Evolutionary conservation across 1,140 invertebrate species (phyloP), one percentile per base, ranked within the genome.

Genomic region (Drosophila grimshawi): DNA sequence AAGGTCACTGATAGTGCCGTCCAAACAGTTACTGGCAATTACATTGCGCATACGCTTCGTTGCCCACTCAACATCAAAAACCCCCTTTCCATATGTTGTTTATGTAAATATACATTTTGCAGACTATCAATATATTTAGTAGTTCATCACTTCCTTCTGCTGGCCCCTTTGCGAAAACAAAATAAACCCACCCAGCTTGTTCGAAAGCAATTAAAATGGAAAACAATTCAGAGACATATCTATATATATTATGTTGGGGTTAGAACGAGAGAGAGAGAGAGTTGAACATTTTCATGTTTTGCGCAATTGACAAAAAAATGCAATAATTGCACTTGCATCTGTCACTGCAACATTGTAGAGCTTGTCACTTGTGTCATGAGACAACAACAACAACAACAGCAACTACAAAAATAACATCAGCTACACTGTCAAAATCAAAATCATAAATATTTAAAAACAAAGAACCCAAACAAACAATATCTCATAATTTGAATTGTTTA

Each of bases 161-260:
- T 33, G 4, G n/a, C 72, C 8, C 60, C 39, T 11, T 46, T 6
- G 6, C 27, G 43, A 7, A 37, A 39, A 43, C 3, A n/a, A 3
- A 41, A 43, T 4, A n/a, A 2, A 49, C 30, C 29, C 5, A 35
- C 46, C 35, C 51, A 45, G 29, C 60, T 57, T 51, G 61, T 67
- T 51, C n/a, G 30, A 77, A 85, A 71, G 73, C 81, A 85, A 80
- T 85, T 85, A 68, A 78, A 85, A 61, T 72, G 45, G 32, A 59
- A 81, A 64, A 46, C 76, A 75, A 55, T 51, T 29, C 27, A 59
- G 30, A 53, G n/a, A 66, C 32, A 51, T 49, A 62, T 27, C 45
- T 3, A 45, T 29, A 35, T 11, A 52, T 27, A 19, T 1, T 51
- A n/a, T n/a, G 10, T 4, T 3, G 8, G 1, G 11, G 19, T 29